Percentiles rank a stretch among this genome's conserved stretches.
These are phyloP conservation scores for Empis livida DNA, from an alignment of 2,888 invertebrate species.

Conservation along the genomic window DNA sequence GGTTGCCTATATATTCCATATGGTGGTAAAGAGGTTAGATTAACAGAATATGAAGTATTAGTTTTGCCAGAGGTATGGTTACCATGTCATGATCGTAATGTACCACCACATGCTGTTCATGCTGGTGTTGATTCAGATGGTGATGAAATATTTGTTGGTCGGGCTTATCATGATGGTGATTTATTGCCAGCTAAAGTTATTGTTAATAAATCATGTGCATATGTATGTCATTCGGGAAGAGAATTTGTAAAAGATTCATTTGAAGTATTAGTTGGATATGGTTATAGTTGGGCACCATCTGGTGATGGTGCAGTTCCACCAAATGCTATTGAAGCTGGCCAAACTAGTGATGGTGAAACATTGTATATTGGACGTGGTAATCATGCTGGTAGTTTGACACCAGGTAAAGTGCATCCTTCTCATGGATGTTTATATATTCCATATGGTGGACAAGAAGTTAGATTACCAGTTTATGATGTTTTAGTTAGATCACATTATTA, in stretches of 20 bases:
- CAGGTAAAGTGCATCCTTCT: slow-evolving; percentile 46
- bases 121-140: slow-evolving; percentile 33
- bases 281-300: slow-evolving; percentile 42
- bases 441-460: slow-evolving; percentile 32
- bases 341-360: slow-evolving; percentile 40
- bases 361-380: slow-evolving; percentile 44
- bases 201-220: slow-evolving; percentile 42
- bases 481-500: slow-evolving; percentile 20
- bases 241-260: slow-evolving; percentile 42
- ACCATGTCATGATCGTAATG: slow-evolving; percentile 23
- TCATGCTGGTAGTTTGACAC: slow-evolving; percentile 42
- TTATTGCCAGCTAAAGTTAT: slow-evolving; percentile 49
- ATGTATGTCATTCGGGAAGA: slow-evolving; percentile 41
- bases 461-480: slow-evolving; percentile 30
- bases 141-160: slow-evolving; percentile 32
- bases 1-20: slow-evolving; percentile 39
- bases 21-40: slow-evolving; percentile 34
- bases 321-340: slow-evolving; percentile 39
- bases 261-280: slow-evolving; percentile 41
- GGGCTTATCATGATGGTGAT: slow-evolving; percentile 44
- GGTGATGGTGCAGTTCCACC: slow-evolving; percentile 38
- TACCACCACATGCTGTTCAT: slow-evolving; percentile 20
- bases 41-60: slow-evolving; percentile 36
- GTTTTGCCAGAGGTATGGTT: slow-evolving; percentile 32
- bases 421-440: slow-evolving; percentile 42